A percentile compares a stretch with the other conserved stretches of the same genome.
phyloP scores from a whole-genome alignment of 1,140 invertebrate species.

The Phocides pigmalion region DNA sequence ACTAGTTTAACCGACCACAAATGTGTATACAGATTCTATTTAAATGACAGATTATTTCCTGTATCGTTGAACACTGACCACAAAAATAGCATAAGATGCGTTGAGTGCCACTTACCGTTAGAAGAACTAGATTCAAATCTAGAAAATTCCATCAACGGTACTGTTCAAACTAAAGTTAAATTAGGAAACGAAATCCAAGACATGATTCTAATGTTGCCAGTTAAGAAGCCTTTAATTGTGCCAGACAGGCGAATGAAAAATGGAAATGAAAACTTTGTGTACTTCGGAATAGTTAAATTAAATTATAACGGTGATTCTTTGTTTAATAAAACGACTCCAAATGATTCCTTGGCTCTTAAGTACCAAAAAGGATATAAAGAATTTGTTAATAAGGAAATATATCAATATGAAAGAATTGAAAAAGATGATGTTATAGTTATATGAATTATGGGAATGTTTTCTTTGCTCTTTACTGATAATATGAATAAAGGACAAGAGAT shows the following conservation, averaged over 20 bases:
- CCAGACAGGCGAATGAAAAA: constrained; percentile 48
- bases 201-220: constrained; percentile 62
- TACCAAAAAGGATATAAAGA: constrained; percentile 73
- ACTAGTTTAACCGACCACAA: constrained; percentile 57
- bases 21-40: constrained; percentile 74
- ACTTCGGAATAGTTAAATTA: constrained; percentile 71
- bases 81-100: constrained; percentile 61
- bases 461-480: too few relatives aligned
- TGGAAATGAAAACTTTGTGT: constrained; percentile 48
- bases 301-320: constrained; percentile 57
- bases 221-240: constrained; percentile 66
- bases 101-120: constrained; percentile 68
- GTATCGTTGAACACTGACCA: constrained; percentile 62
- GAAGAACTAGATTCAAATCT: constrained; percentile 33
- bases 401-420: constrained; percentile 50
- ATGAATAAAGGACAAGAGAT: too few relatives aligned
- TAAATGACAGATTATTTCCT: constrained; percentile 73
- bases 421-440: constrained; percentile 60
- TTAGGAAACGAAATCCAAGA: constrained; percentile 62
- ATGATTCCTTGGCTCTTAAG: constrained; percentile 67
- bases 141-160: constrained; percentile 54
- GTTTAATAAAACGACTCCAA: constrained; percentile 56
- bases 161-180: constrained; percentile 73
- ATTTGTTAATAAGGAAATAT: constrained; percentile 38
- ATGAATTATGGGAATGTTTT: constrained; percentile 22